These are phyloP conservation scores for Oreochromis mossambicus DNA, from an alignment of 2,797 vertebrate genomes.

Conservation along the genomic window DNA sequence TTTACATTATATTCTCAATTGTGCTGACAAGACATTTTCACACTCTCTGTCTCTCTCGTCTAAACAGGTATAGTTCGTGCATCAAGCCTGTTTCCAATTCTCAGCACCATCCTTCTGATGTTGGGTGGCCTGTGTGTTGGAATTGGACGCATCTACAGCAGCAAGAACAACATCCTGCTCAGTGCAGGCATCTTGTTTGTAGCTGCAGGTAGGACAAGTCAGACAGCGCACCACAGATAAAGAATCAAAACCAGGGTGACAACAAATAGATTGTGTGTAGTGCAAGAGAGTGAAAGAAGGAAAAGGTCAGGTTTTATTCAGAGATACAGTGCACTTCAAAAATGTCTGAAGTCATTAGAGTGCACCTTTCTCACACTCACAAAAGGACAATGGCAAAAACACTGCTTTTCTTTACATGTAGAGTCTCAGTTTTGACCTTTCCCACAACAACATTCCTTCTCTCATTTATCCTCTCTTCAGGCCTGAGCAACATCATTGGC, in stretches of 20 bases:
- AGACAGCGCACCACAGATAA: not conserved
- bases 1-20: not conserved
- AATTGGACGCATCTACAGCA: constrained; percentile 87
- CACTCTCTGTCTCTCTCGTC: not conserved
- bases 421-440: not conserved
- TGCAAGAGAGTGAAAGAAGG: not conserved
- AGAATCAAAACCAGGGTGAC: not conserved
- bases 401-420: not conserved
- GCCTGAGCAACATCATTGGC: constrained; percentile 96
- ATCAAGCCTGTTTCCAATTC: constrained; percentile 94
- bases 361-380: not conserved
- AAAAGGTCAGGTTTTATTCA: not conserved
- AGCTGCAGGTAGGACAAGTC: constrained; percentile 82
- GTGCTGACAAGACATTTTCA: not conserved
- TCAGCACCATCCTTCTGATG: constrained; percentile 90
- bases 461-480: constrained; percentile 53
- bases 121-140: constrained; percentile 91
- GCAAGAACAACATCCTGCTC: constrained; percentile 92
- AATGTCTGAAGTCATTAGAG: not conserved
- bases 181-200: constrained; percentile 95
- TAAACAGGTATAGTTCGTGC: constrained; percentile 89
- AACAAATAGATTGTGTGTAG: not conserved
- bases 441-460: not conserved
- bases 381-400: not conserved
- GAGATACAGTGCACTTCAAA: not conserved